These are phyloP conservation scores for Trididemnum miniatum DNA, from an alignment of 23 tunicate genomes.

Conservation along the genomic window DNA sequence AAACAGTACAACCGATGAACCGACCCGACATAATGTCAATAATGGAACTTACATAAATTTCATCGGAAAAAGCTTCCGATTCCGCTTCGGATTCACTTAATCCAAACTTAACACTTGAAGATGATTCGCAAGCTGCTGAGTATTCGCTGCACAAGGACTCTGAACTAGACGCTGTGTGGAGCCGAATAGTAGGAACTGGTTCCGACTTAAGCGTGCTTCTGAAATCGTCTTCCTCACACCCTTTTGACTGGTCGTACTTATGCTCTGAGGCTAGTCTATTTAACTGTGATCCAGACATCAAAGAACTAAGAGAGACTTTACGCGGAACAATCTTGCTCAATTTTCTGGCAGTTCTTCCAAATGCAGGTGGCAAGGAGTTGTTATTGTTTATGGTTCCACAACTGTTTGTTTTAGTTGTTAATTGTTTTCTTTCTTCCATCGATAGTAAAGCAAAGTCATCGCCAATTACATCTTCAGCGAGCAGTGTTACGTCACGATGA, in stretches of 20 bases:
- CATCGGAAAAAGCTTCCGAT: background rate
- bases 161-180: constrained; percentile 10
- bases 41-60: background rate
- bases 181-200: constrained; percentile 13
- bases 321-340: constrained; percentile 5
- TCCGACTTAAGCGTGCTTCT: background rate
- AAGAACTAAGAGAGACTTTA: background rate
- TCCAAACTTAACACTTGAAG: background rate
- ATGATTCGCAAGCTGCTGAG: background rate
- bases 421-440: background rate
- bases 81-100: background rate
- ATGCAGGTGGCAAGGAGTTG: background rate
- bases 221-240: background rate
- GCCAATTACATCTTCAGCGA: constrained; percentile 41
- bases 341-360: background rate
- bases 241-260: background rate
- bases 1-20: too few species aligned
- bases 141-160: background rate
- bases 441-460: background rate
- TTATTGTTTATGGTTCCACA: background rate
- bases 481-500: constrained; percentile 17
- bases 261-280: background rate
- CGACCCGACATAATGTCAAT: too few species aligned
- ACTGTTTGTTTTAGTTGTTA: background rate
- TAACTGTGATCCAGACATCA: background rate